These are phyloP conservation scores for Gymnosoma rotundatum DNA, from an alignment of 2,888 invertebrate species.

Conservation along the genomic window DNA sequence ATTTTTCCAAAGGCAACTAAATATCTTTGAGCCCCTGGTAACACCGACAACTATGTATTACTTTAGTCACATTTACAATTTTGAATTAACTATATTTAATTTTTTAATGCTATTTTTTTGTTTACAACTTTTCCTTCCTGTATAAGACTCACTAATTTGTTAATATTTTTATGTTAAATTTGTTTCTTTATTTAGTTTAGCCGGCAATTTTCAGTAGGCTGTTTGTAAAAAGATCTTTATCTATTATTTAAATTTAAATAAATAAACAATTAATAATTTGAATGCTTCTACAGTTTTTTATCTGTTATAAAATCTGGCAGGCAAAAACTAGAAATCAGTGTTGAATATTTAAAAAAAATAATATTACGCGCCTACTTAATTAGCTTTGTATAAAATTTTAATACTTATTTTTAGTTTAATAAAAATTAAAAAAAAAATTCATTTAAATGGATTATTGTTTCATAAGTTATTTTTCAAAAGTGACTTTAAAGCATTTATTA, in stretches of 20 bases:
- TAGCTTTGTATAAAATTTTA: slow-evolving; percentile 36
- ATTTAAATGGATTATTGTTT: slow-evolving; percentile 42
- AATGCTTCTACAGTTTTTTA: slow-evolving; percentile 35
- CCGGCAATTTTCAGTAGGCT: slow-evolving; percentile 48
- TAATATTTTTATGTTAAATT: slow-evolving; percentile 40
- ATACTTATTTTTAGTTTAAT: too few species aligned
- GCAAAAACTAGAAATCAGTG: slow-evolving; percentile 46
- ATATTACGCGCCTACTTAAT: slow-evolving; percentile 61
- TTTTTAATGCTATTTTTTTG: too few species aligned
- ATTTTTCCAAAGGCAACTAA: too few species aligned
- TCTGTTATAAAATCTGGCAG: slow-evolving; percentile 20
- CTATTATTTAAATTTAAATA: slow-evolving; percentile 48
- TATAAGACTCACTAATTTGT: not conserved
- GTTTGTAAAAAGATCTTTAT: not conserved
- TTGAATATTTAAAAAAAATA: slow-evolving; percentile 54
- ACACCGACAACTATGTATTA: too few species aligned
- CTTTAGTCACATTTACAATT: too few species aligned
- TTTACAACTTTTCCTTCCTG: not conserved
- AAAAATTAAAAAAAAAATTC: slow-evolving; percentile 35
- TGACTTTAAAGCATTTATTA: slow-evolving; percentile 51
- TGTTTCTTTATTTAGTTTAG: slow-evolving; percentile 19
- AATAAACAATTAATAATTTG: slow-evolving; percentile 61
- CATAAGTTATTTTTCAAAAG: not conserved
- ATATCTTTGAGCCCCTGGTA: too few species aligned
- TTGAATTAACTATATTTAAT: too few species aligned